phyloP scores from a whole-genome alignment of 2,797 vertebrate species.

The Poliocrania exsul region DNA sequence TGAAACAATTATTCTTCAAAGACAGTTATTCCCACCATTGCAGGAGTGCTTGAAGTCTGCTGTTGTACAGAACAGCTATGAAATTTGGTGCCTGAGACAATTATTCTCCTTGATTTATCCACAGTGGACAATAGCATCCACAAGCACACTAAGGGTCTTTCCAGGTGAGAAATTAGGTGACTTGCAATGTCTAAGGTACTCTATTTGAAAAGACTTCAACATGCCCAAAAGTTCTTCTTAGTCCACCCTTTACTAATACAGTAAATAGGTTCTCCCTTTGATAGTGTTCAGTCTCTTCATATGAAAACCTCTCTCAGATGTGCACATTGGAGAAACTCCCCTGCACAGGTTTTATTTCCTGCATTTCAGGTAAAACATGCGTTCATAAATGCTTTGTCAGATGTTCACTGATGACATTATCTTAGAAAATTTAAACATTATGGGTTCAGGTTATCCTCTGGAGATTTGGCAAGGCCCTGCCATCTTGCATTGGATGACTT shows the following conservation, averaged over 20 bases:
- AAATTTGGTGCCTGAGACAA: background rate
- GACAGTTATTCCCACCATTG: background rate
- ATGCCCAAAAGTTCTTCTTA: background rate
- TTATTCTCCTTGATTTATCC: background rate
- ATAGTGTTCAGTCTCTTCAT: background rate
- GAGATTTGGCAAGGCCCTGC: background rate
- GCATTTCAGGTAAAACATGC: background rate
- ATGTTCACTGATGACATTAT: background rate
- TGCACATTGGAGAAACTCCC: background rate
- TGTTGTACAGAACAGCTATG: background rate
- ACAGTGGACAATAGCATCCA: background rate
- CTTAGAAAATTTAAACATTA: background rate
- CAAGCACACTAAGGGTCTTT: background rate
- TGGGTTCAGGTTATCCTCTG: background rate
- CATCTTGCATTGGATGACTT: background rate
- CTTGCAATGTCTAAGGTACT: background rate
- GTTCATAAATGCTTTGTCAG: background rate
- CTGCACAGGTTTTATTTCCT: background rate
- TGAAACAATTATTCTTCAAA: background rate
- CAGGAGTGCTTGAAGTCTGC: background rate
- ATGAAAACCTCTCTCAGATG: background rate
- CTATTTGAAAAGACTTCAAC: background rate
- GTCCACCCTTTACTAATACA: background rate
- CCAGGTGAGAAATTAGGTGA: background rate
- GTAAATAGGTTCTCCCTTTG: background rate